Evolutionary conservation across 2,113 vertebrate genomes (phyloP), one percentile per base, ranked within the genome.

Genomic region (Crotalus viridis): DNA sequence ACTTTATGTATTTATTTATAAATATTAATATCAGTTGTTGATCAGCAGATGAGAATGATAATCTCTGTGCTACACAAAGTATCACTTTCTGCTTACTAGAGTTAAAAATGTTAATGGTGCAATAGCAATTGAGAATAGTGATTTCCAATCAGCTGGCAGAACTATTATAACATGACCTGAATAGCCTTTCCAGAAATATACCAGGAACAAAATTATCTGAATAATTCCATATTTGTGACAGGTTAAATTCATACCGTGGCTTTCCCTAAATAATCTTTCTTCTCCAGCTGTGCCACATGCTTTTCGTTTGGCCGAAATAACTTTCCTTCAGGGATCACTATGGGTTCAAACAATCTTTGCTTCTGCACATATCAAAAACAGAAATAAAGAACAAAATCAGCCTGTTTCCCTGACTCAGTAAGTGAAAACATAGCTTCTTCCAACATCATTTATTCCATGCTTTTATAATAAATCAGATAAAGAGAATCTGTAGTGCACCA

Each of bases 241-340:
- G 22, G 89, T 64, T 85, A 46, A 64, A 89, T 94, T 69, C 97
- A 90, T 97, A 99, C 99, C 98, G 95, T 99, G 4, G 99, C 98
- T 96, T 99, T 99, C 89, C 99, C 99, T 88, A 99, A 97, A 94
- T 99, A 99, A 96, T 99, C 99, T 95, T 99, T 99, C 97, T 99
- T 99, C 97, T 98, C 98, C 96, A 99, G 97, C 96, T 99, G 98
- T 91, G 99, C 99, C 93, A 99, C 99, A n/a, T 99, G 98, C 94
- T 97, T 97, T 96, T 99, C 99, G 0, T 99, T 99, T 0, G 99
- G 99, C 92, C 98, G 98, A 48, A 99, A 99, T 4, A 99, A 93
- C 95, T 97, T 96, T 89, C 98, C 98, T 0, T 52, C 61, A 0
- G 98, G 98, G 92, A 99, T 97, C 93, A 97, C 96, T 12, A 98